phyloP scores from a whole-genome alignment of 2,888 invertebrate species.

The Rhabditoides inermis region DNA sequence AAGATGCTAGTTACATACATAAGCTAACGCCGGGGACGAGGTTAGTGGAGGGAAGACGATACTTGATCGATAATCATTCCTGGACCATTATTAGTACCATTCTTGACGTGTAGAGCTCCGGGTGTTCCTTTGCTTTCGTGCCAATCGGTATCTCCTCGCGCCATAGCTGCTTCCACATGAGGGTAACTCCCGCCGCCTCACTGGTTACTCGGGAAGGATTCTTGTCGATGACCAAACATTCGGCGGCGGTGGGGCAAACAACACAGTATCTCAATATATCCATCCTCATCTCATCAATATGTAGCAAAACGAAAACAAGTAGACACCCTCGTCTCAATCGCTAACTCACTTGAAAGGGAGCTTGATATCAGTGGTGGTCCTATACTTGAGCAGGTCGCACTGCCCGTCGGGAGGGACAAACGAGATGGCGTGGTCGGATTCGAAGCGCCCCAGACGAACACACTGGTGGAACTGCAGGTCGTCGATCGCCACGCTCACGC shows the following conservation, averaged over 20 bases:
- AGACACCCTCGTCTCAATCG: background rate
- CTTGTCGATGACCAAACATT: no score
- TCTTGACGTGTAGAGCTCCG: no score
- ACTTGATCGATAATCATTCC: no score
- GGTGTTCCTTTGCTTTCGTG: background rate
- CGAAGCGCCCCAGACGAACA: constrained; percentile 96
- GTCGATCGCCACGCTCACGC: constrained; percentile 95
- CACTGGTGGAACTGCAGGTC: constrained; percentile 99
- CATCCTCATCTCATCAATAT: background rate
- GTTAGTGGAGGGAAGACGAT: no score
- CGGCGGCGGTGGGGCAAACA: background rate
- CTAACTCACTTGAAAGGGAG: constrained; percentile 68
- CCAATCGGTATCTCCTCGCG: no score
- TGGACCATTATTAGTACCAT: no score
- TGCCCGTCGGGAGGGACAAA: constrained; percentile 99
- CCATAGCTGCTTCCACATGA: no score
- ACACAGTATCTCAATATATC: background rate
- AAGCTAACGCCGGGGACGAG: no score
- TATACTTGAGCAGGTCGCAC: constrained; percentile 98
- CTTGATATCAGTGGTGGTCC: constrained; percentile 98
- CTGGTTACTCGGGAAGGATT: no score
- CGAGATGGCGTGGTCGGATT: constrained; percentile 97
- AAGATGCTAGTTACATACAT: no score
- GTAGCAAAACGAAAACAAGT: background rate
- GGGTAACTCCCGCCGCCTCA: no score